phyloP scores from a whole-genome alignment of 2,888 invertebrate genomes.

The Glyphotaelius pellucidus region DNA sequence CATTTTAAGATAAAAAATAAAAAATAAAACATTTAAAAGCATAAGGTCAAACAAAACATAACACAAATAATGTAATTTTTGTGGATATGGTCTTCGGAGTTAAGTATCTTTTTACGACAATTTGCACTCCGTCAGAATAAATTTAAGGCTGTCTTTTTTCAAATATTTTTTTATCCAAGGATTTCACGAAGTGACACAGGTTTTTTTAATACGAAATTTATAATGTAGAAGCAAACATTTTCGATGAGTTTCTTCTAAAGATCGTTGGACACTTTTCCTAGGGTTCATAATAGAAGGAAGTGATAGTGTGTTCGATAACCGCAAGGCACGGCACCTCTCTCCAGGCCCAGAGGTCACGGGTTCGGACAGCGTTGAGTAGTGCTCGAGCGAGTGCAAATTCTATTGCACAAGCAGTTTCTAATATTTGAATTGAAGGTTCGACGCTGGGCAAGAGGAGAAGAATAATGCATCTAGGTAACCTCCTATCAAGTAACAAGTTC shows the following conservation, averaged over 20 bases:
- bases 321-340: background rate
- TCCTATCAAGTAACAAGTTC: background rate
- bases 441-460: background rate
- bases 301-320: background rate
- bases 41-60: background rate
- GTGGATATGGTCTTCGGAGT: background rate
- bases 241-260: background rate
- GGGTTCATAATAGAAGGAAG: background rate
- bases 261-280: background rate
- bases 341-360: background rate
- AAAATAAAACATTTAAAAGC: background rate
- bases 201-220: background rate
- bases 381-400: background rate
- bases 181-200: background rate
- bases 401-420: slow-evolving; percentile 2
- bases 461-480: background rate
- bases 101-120: background rate
- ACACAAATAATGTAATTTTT: background rate
- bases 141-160: background rate
- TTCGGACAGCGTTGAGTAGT: background rate
- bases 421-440: background rate
- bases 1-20: background rate
- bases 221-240: background rate
- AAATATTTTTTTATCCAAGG: background rate
- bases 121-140: background rate